Percentiles rank a stretch among this genome's conserved stretches.
phyloP scores from a whole-genome alignment of 2,888 invertebrate genomes.

The Ptycholaimellus sp. region DNA sequence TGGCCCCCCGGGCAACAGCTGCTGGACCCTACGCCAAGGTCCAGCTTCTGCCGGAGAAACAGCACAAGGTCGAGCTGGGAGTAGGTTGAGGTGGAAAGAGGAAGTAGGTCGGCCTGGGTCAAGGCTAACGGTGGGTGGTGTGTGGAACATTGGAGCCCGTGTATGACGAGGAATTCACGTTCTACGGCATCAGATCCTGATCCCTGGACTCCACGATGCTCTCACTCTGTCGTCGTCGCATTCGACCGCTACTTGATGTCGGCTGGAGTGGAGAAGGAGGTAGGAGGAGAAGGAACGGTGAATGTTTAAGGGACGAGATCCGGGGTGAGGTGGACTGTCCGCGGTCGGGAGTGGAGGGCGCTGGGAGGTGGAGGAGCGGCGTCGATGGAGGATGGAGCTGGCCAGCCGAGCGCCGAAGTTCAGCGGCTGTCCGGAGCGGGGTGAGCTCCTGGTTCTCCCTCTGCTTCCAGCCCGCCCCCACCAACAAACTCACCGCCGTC shows the following conservation, averaged over 20 bases:
- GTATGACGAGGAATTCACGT: constrained; percentile 95
- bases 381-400: constrained; percentile 8
- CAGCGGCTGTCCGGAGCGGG: constrained; percentile 33
- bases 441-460: constrained; percentile 79
- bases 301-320: constrained; percentile 87
- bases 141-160: constrained; percentile 83
- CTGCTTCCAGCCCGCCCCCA: constrained; percentile 93
- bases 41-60: constrained; percentile 83
- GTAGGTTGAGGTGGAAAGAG: no score
- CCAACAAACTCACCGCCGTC: constrained; percentile 77
- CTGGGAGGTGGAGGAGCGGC: constrained; percentile 30
- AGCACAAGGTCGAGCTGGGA: no score
- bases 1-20: constrained; percentile 14
- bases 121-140: constrained; percentile 73
- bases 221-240: constrained; percentile 51
- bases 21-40: constrained; percentile 87
- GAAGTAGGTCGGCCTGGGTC: no score
- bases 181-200: constrained; percentile 45
- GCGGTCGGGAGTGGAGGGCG: constrained; percentile 37
- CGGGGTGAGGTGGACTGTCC: constrained; percentile 77
- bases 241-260: constrained; percentile 93
- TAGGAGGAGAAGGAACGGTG: no score
- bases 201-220: constrained; percentile 46
- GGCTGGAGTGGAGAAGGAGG: no score
- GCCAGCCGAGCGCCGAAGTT: constrained; percentile 1